These are phyloP conservation scores for Oreotrochilus melanogaster DNA, from an alignment of 2,113 vertebrate genomes.

Conservation along the genomic window DNA sequence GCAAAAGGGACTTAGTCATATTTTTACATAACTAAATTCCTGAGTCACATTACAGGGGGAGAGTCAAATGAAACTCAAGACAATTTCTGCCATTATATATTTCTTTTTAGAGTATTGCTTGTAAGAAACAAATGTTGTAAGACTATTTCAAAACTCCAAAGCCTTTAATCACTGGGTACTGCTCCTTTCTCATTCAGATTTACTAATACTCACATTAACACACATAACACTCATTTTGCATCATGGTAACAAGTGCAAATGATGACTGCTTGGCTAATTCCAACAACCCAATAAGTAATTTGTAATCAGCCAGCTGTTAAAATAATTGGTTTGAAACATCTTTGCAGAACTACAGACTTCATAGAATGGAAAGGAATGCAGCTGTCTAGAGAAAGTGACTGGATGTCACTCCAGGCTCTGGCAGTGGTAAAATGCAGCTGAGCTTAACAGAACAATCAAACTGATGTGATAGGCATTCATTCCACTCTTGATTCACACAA, in stretches of 20 bases:
- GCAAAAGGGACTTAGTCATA: conserved; percentile 25
- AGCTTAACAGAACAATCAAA: background rate
- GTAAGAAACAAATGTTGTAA: conserved; percentile 42
- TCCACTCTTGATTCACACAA: background rate
- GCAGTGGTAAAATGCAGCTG: background rate
- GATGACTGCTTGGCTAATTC: background rate
- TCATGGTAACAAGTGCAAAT: background rate
- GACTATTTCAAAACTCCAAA: conserved; percentile 6
- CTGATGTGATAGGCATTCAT: background rate
- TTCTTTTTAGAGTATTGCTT: background rate
- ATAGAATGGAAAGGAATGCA: background rate
- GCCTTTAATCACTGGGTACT: background rate
- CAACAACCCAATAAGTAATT: background rate
- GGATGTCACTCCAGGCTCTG: background rate
- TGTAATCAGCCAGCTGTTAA: conserved; percentile 26
- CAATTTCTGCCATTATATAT: conserved; percentile 5
- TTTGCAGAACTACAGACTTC: background rate
- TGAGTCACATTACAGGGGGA: conserved; percentile 43
- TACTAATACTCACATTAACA: background rate
- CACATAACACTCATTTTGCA: background rate
- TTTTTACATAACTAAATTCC: conserved; percentile 43
- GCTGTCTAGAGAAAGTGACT: background rate
- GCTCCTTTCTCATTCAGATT: conserved; percentile 2
- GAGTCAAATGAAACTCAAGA: conserved; percentile 8
- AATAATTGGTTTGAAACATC: background rate